These are phyloP conservation scores for Psophia crepitans DNA, from an alignment of 2,113 vertebrate species.

Conservation along the genomic window DNA sequence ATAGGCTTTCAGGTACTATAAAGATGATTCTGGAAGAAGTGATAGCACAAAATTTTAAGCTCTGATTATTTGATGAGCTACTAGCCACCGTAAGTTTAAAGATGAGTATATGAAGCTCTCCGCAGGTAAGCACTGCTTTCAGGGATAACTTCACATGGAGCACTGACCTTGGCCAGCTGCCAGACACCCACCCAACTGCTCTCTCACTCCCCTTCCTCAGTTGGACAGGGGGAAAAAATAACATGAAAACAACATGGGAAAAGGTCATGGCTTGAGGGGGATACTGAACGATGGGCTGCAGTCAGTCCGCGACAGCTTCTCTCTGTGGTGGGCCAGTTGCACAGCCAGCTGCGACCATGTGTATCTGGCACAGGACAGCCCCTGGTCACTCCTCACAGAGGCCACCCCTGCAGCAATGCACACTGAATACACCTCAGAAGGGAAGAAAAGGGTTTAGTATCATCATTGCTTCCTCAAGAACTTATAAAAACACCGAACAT, in stretches of 20 bases:
- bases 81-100: not conserved
- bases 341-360: not conserved
- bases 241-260: not conserved
- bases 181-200: not conserved
- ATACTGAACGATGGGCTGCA: not conserved
- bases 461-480: not conserved
- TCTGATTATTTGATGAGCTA: not conserved
- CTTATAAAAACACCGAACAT: not conserved
- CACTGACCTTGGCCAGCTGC: not conserved
- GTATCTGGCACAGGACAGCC: not conserved
- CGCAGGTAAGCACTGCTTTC: not conserved
- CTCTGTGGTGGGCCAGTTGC: not conserved
- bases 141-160: not conserved
- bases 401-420: not conserved
- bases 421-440: not conserved
- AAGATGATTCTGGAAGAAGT: not conserved
- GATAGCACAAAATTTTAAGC: not conserved
- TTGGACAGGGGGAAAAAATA: not conserved
- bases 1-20: not conserved
- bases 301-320: not conserved
- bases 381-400: not conserved
- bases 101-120: not conserved
- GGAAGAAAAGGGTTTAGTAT: not conserved
- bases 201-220: not conserved
- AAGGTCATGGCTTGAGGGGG: not conserved